Conservation (phyloP, 2,888 invertebrate species). For the Antheraea assamensis region DNA sequence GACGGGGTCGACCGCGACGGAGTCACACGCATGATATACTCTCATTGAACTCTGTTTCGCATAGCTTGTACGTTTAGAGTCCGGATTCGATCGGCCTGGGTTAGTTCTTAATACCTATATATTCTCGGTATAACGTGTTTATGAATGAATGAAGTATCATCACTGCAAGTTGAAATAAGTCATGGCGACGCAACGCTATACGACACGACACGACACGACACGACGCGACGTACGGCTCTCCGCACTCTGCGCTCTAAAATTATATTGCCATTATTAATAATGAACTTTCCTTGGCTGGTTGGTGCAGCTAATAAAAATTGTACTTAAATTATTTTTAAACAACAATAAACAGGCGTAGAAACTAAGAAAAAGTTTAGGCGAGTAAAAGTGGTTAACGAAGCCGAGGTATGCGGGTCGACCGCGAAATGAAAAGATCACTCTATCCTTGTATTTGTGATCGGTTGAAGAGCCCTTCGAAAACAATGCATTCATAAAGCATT, state of each 20-base stretch:
- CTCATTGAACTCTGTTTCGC: conserved; percentile 50
- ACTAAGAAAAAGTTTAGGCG: conserved; percentile 51
- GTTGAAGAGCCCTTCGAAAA: conserved; percentile 60
- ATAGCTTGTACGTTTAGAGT: conserved; percentile 57
- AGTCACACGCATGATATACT: conserved; percentile 43
- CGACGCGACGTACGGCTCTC: conserved; percentile 28
- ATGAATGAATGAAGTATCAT: conserved; percentile 81
- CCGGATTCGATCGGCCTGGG: conserved; percentile 52
- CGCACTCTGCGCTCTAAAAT: conserved; percentile 36
- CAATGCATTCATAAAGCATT: conserved; percentile 77
- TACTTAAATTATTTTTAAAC: conserved; percentile 29
- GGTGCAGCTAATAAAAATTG: conserved; percentile 24
- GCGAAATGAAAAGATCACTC: conserved; percentile 65
- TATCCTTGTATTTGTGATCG: conserved; percentile 51
- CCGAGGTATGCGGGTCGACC: conserved; percentile 74
- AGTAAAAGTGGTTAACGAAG: conserved; percentile 53
- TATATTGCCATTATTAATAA: conserved; percentile 45
- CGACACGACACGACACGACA: conserved; percentile 38
- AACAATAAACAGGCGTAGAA: conserved; percentile 29
- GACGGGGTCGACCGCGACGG: conserved; percentile 68
- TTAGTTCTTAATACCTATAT: conserved; percentile 59
- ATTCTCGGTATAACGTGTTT: conserved; percentile 56
- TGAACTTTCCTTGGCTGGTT: conserved; percentile 22
- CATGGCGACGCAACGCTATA: conserved; percentile 34
- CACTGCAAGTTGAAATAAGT: conserved; percentile 69